Percentiles rank a stretch among this genome's conserved stretches.
Conservation (phyloP, 2,888 invertebrate species). For the Hecatera dysodea region DNA sequence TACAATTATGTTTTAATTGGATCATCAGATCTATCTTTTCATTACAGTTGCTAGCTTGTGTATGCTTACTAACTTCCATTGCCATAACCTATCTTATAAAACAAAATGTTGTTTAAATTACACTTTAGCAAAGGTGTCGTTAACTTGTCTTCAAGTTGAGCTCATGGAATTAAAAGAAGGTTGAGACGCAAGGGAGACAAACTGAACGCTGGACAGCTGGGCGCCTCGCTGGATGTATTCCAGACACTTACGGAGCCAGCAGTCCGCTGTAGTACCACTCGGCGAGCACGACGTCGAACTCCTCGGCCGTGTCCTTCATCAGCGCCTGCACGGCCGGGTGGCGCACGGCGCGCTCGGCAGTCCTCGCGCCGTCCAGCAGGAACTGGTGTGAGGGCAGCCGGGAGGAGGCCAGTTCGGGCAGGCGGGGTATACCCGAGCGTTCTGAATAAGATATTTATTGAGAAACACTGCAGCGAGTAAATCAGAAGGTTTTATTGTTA, state of each 20-base stretch:
- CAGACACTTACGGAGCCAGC: constrained; percentile 78
- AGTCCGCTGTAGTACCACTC: constrained; percentile 79
- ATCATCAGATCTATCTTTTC: neutral
- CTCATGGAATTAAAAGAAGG: too few species aligned
- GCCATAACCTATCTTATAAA: neutral
- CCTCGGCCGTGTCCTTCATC: constrained; percentile 64
- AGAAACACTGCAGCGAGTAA: too few species aligned
- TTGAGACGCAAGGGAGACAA: too few species aligned
- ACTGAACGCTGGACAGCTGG: too few species aligned
- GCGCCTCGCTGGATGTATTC: too few species aligned
- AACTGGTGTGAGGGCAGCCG: constrained; percentile 65
- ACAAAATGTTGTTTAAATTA: neutral
- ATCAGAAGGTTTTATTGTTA: too few species aligned
- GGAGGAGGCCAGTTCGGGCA: constrained; percentile 59
- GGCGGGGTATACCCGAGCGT: constrained; percentile 26
- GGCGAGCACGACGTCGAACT: constrained; percentile 75
- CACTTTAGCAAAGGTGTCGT: neutral
- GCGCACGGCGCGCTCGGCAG: constrained; percentile 69
- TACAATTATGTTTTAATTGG: neutral
- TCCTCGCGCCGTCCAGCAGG: constrained; percentile 65
- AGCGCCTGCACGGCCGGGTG: constrained; percentile 71
- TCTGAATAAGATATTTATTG: constrained; percentile 35
- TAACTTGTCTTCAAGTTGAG: neutral
- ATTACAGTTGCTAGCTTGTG: neutral
- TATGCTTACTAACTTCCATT: neutral